Base-by-base conservation (phyloP, 2,797 vertebrate genomes). In the Gymnothorax reevesii region DNA sequence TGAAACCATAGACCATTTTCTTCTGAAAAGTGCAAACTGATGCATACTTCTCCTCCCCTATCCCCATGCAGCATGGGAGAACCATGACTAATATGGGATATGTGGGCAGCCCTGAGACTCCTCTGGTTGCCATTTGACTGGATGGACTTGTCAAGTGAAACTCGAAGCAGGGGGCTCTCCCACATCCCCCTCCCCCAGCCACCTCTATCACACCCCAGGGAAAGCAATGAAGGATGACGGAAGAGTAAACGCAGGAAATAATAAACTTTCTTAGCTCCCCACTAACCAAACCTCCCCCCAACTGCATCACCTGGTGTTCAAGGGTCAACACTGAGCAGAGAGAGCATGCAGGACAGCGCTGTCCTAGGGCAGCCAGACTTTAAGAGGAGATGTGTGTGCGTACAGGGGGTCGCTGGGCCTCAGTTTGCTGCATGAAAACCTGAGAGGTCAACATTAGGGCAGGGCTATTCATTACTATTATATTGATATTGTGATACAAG, bases 231-330 rank as follows among this genome's bases (percentile, higher is more conserved):
- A 91, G 89, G 85, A 86, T 91, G 89, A 83, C 82, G 42, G 83
- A 88, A 71, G 79, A 25, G 89, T 89, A 89, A 91, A 92, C 88
- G 88, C 93, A 95, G 95, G 94, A 96, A 95, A 95, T 94, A 94
- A 95, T 95, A 95, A 95, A 96, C 94, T 95, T 93, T 91, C 90
- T 89, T 90, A 93, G 92, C 92, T 92, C 85, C 92, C 91, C 87
- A 91, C 90, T 91, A 91, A 93, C 91, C 86, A 94, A 93, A 91
- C 90, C 87, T 91, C 91, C 90, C 93, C 92, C 91, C 89, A 93
- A 22, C 75, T 27, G 27, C 42, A 42, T 62, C 84, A 27, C 73
- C 85, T 59, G n/a, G 73, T 84, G 93, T 92, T 95, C 91, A 92
- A 92, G 90, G 95, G 92, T 95, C 91, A 89, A 17, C 42, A 57